Evolutionary conservation across 92 coral and sea anemone genomes (phyloP), one percentile per base, ranked within the genome.

Genomic region (Epizoanthus stellaris): DNA sequence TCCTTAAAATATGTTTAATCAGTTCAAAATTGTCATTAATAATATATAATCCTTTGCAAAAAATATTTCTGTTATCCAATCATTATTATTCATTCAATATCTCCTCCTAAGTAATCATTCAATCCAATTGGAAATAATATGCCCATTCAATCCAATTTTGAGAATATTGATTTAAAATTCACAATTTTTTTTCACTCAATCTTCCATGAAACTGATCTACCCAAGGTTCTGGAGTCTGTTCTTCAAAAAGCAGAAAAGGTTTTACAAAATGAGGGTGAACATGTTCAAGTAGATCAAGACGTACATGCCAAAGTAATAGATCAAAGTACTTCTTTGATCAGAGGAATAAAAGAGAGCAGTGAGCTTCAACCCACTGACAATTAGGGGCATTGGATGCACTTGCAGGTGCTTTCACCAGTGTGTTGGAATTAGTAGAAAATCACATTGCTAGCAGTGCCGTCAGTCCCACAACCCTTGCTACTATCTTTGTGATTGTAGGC

Each of bases 381-480:
- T 23, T 23, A 82, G 79, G 71, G 70, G 84, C 77, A 25, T 81
- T 88, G 73, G 83, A 84, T 80, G 62, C 85, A 70, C 70, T 85
- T 76, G 89, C 92, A 69, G 84, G 70, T 57, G 88, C 87, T 75
- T 88, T 89, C 84, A 43, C 86, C 13, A 80, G 77, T 36, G 81
- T 89, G 60, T 75, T 89, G 47, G 71, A 81, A 73, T 76, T 81
- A 60, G 77, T 85, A 73, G 59, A 38, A 65, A 85, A 89, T 85
- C 86, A 79, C 72, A 63, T 84, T 75, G 82, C 92, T 15, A 70
- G 67, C 25, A 67, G 15, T 56, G 49, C 60, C 21, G 61, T 86
- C 57, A 59, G 76, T 40, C 85, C 86, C 59, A 73, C 71, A 40
- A 69, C 80, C 53, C 82, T 67, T 82, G 75, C 68, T 81, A 61